Conservation (phyloP, 2,888 invertebrate genomes). For the Drosophila kokeensis region DNA sequence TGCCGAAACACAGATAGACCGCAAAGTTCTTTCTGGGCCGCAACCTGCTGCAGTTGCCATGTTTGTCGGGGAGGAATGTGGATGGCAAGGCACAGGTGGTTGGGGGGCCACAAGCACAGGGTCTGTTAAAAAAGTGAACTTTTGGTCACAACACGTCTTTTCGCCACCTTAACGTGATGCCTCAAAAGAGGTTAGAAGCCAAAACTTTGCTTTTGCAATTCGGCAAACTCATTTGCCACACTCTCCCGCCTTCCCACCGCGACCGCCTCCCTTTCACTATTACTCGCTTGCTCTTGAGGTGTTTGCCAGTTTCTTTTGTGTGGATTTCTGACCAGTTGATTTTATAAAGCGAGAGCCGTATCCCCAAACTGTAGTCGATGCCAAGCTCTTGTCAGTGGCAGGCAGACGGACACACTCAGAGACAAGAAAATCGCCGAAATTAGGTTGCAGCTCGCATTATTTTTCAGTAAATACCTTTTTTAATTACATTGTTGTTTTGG, state of each 20-base stretch:
- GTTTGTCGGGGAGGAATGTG: constrained; percentile 30
- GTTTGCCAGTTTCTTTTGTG: constrained; percentile 55
- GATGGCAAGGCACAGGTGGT: constrained; percentile 4
- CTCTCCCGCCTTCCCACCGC: constrained; percentile 6
- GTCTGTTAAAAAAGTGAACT: constrained; percentile 50
- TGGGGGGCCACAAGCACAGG: constrained; percentile 5
- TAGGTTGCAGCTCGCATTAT: not conserved
- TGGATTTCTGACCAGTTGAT: constrained; percentile 69
- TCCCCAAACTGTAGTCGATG: constrained; percentile 34
- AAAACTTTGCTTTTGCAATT: constrained; percentile 66
- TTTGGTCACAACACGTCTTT: constrained; percentile 71
- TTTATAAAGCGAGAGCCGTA: constrained; percentile 60
- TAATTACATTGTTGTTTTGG: not conserved
- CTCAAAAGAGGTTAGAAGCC: constrained; percentile 64
- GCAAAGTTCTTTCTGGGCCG: constrained; percentile 46
- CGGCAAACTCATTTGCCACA: constrained; percentile 47
- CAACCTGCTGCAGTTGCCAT: constrained; percentile 62
- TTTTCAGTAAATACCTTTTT: not conserved
- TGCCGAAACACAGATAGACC: constrained; percentile 19
- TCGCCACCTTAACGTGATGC: constrained; percentile 61
- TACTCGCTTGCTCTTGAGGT: constrained; percentile 6
- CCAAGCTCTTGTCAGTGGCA: constrained; percentile 66
- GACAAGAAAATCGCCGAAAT: not conserved
- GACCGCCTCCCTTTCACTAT: not conserved
- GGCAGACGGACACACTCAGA: constrained; percentile 13